phyloP scores from a whole-genome alignment of 2,797 vertebrate genomes.

The Poecilia gillii region DNA sequence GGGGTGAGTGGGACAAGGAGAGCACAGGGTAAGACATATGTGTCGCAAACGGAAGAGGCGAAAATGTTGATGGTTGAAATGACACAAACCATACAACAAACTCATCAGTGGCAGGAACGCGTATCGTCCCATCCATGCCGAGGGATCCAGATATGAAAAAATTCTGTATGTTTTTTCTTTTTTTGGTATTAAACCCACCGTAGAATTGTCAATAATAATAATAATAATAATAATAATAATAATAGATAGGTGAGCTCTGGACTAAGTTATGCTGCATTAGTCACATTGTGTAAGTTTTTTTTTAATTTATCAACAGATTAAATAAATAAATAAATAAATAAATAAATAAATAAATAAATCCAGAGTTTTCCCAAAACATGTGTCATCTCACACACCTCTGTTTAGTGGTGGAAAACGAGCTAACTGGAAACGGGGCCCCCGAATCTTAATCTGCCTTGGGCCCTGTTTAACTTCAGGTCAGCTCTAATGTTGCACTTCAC shows the following conservation, averaged over 20 bases:
- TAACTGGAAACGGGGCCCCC: not conserved
- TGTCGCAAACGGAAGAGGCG: not conserved
- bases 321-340: not conserved
- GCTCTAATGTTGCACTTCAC: slow-evolving; percentile 12
- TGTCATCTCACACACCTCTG: not conserved
- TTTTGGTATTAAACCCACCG: no score
- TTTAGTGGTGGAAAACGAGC: not conserved
- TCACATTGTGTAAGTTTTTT: not conserved
- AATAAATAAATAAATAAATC: not conserved
- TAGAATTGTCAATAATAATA: not conserved
- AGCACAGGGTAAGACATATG: not conserved
- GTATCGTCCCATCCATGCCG: not conserved
- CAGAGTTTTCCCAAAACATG: not conserved
- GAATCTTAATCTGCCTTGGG: not conserved
- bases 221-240: not conserved
- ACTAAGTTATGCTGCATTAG: not conserved
- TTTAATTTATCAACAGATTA: not conserved
- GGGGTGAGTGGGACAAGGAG: not conserved
- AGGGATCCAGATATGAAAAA: no score
- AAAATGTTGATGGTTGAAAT: not conserved
- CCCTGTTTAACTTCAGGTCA: not conserved
- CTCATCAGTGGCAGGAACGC: not conserved
- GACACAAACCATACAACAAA: not conserved
- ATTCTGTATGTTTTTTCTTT: no score
- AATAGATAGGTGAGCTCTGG: not conserved